phyloP scores from a whole-genome alignment of 2,113 vertebrate species.

The Myodes glareolus region DNA sequence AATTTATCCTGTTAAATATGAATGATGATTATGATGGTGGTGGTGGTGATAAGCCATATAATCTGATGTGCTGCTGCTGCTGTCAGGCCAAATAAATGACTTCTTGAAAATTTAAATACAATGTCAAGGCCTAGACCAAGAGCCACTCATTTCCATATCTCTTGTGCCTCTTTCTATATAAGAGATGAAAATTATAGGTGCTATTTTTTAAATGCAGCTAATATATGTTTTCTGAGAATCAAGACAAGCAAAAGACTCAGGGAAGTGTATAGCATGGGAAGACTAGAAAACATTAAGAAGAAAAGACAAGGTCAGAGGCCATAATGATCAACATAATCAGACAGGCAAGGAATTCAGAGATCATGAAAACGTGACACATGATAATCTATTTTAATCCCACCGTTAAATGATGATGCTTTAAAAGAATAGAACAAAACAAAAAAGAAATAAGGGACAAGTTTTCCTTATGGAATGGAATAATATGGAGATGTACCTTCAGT shows the following conservation, averaged over 20 bases:
- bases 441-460: neutral
- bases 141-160: neutral
- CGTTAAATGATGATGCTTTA: neutral
- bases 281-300: neutral
- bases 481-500: neutral
- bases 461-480: neutral
- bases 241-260: neutral
- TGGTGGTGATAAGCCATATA: neutral
- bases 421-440: neutral
- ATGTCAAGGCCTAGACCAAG: too few relatives aligned
- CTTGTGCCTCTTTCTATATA: neutral
- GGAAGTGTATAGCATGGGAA: neutral
- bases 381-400: neutral
- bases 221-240: neutral
- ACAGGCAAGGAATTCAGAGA: neutral
- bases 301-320: neutral
- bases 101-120: neutral
- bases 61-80: neutral
- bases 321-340: neutral
- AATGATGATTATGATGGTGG: neutral
- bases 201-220: neutral
- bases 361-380: neutral
- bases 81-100: neutral
- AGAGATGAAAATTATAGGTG: neutral
- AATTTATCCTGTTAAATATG: neutral